A percentile compares a stretch with the other conserved stretches of the same genome.
Conservation (phyloP, 1,140 invertebrate species). For the Amphibalanus amphitrite region DNA sequence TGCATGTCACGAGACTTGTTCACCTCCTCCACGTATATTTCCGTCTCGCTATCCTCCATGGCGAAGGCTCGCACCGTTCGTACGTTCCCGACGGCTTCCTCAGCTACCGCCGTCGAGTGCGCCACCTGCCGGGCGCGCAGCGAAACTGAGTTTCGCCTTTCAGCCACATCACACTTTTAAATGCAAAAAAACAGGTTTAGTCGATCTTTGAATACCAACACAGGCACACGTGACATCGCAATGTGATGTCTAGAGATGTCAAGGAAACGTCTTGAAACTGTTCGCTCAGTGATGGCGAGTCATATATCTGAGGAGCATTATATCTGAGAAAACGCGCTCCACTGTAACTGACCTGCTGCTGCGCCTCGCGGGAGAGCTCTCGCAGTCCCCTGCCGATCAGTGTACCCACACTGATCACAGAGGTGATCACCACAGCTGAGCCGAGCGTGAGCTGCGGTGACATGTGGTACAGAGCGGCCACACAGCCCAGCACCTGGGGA, state of each 20-base stretch:
- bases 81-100: slow-evolving; percentile 83
- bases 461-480: slow-evolving; percentile 52
- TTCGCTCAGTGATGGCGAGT: too few relatives aligned
- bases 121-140: slow-evolving; percentile 41
- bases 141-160: too few relatives aligned
- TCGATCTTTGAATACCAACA: too few relatives aligned
- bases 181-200: too few relatives aligned
- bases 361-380: slow-evolving; percentile 50
- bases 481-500: slow-evolving; percentile 51
- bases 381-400: slow-evolving; percentile 52
- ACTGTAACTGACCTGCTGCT: slow-evolving; percentile 49
- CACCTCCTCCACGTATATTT: slow-evolving; percentile 55
- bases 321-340: too few relatives aligned
- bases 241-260: too few relatives aligned
- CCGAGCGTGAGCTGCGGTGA: slow-evolving; percentile 48
- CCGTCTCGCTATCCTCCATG: slow-evolving; percentile 66
- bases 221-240: too few relatives aligned
- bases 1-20: slow-evolving; percentile 49
- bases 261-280: too few relatives aligned
- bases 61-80: slow-evolving; percentile 80
- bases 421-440: slow-evolving; percentile 47
- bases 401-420: slow-evolving; percentile 56
- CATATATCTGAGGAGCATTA: too few relatives aligned
- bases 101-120: slow-evolving; percentile 65
- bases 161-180: too few relatives aligned